Conservation (phyloP, 2,888 invertebrate genomes). For the Epistrophella euchroma region DNA sequence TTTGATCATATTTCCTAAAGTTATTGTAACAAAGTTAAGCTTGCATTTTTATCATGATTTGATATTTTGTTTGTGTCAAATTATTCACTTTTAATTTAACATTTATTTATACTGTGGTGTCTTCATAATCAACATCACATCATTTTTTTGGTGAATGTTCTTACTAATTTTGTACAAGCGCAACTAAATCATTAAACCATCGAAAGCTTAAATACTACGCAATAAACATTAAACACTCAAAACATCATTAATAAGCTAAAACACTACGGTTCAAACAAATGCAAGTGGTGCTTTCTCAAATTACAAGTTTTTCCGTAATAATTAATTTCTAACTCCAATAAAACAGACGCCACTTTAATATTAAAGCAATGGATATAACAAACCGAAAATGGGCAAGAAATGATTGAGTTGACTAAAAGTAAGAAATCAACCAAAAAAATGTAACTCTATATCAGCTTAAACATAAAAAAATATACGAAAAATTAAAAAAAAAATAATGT, state of each 20-base stretch:
- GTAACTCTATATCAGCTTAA: slow-evolving; percentile 35
- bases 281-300: slow-evolving; percentile 55
- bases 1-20: slow-evolving; percentile 16
- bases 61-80: slow-evolving; percentile 26
- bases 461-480: not conserved
- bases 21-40: slow-evolving; percentile 60
- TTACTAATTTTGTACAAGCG: slow-evolving; percentile 56
- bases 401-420: slow-evolving; percentile 35
- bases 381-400: slow-evolving; percentile 41
- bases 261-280: slow-evolving; percentile 25
- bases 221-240: not conserved
- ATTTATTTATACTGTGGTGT: slow-evolving; percentile 27
- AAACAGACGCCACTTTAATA: slow-evolving; percentile 30
- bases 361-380: slow-evolving; percentile 24
- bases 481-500: not conserved
- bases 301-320: slow-evolving; percentile 48
- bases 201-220: not conserved
- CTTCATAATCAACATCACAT: slow-evolving; percentile 22
- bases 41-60: slow-evolving; percentile 53
- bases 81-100: slow-evolving; percentile 12
- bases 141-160: slow-evolving; percentile 41
- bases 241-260: slow-evolving; percentile 33
- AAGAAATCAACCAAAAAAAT: slow-evolving; percentile 56
- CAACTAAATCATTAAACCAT: slow-evolving; percentile 27
- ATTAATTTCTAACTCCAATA: slow-evolving; percentile 52